Evolutionary conservation across 2,113 vertebrate species (phyloP), one percentile per base, ranked within the genome.

Genomic region (Podilymbus podiceps): DNA sequence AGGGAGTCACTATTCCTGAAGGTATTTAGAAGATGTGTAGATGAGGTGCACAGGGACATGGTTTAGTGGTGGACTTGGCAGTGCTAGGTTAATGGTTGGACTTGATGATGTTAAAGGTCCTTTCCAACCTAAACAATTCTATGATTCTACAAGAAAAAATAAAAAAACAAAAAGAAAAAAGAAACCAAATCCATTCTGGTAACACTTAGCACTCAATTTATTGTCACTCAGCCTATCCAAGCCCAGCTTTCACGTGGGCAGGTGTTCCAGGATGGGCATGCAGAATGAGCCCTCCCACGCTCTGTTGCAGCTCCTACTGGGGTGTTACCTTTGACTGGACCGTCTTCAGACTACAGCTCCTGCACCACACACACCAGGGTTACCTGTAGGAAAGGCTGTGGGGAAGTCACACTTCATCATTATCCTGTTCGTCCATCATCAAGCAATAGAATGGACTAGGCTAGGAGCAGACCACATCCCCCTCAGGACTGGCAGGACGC

Each of bases 321-420:
- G 3, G 1, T 16, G 17, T 27, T 7, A 5, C 9, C 22, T 7
- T 47, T 55, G n/a, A 15, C 44, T 44, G 88, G 66, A 88, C 8
- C 31, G 12, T 69, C 20, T 56, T 3, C 0, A 1, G n/a, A 67
- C 42, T 13, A 4, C 3, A 22, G 10, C 35, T 92, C 49, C 46
- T 66, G 27, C 27, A 35, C 13, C 9, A 28, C 0, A 0, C 5
- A 42, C 10, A 27, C 27, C 1, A 1, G 3, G 35, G 9, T 53
- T 15, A 33, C 15, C 12, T 67, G 52, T 33, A 25, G 25, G n/a
- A 93, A 80, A 71, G 24, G 4, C 24, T 73, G 6, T 25, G 28
- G 15, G 25, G 20, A 92, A 73, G 3, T 0, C 0, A 38, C 10
- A 46, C 38, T 38, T 31, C 8, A 3, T 64, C 38, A 5, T 30